Percentiles rank a stretch among this genome's conserved stretches.
These are phyloP conservation scores for Calliscelio sp. DNA, from an alignment of 2,888 invertebrate genomes.

Conservation along the genomic window DNA sequence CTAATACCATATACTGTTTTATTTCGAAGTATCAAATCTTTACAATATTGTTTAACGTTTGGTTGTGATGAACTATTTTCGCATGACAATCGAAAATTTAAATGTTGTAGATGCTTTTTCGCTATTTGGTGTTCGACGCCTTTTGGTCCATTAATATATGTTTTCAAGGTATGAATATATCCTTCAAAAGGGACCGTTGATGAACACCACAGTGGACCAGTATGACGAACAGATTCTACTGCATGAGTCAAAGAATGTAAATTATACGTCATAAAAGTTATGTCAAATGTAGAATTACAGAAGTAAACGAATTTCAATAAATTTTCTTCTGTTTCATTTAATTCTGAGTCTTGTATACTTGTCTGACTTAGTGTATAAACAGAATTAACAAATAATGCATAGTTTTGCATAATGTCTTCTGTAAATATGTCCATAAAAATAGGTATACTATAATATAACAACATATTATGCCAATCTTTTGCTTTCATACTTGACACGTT, in stretches of 20 bases:
- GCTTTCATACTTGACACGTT: constrained; percentile 46
- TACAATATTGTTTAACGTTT: neutral
- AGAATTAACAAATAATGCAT: constrained; percentile 49
- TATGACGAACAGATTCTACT: no score
- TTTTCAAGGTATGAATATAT: constrained; percentile 39
- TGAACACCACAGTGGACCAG: constrained; percentile 35
- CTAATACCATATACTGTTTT: no score
- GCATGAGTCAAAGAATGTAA: neutral
- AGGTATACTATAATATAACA: constrained; percentile 27
- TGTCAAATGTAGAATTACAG: no score
- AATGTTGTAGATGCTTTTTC: constrained; percentile 41
- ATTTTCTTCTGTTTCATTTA: constrained; percentile 34
- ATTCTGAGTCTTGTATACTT: constrained; percentile 1
- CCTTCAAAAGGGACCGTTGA: constrained; percentile 42
- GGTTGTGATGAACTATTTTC: no score
- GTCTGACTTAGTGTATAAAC: constrained; percentile 29
- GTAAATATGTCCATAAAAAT: no score
- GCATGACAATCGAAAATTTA: no score
- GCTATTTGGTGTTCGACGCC: constrained; percentile 47
- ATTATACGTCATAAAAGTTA: neutral
- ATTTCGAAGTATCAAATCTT: neutral
- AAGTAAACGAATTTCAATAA: neutral
- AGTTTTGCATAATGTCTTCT: no score
- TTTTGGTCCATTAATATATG: constrained; percentile 52
- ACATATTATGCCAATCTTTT: constrained; percentile 42